phyloP scores from a whole-genome alignment of 2,797 vertebrate genomes.

The Gobionotothen gibberifrons region DNA sequence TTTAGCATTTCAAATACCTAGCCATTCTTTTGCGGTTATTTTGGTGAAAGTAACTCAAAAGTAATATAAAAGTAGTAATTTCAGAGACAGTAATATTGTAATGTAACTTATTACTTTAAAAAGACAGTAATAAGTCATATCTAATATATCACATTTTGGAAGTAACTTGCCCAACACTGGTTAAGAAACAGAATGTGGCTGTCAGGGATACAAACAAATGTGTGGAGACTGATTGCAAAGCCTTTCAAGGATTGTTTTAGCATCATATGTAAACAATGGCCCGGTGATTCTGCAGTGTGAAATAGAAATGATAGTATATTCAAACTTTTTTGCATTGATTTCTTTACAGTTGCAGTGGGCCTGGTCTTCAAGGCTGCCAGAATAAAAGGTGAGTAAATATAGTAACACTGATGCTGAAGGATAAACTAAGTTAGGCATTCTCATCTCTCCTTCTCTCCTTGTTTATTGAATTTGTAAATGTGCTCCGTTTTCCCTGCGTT shows the following conservation, averaged over 20 bases:
- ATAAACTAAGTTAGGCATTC: not conserved
- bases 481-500: constrained; percentile 22
- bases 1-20: too few species aligned
- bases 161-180: too few species aligned
- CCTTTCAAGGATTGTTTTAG: constrained; percentile 4
- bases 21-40: too few species aligned
- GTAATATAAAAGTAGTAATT: too few species aligned
- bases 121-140: too few species aligned
- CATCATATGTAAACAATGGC: not conserved
- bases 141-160: too few species aligned
- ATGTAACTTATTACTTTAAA: too few species aligned
- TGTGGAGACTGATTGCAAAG: constrained; percentile 7
- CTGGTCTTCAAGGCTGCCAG: constrained; percentile 88
- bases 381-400: constrained; percentile 77
- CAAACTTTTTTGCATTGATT: constrained; percentile 27
- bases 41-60: too few species aligned
- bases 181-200: constrained; percentile 8
- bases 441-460: not conserved
- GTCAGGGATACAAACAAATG: not conserved
- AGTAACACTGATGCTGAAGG: not conserved
- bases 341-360: constrained; percentile 88
- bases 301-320: not conserved
- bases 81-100: too few species aligned
- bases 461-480: constrained; percentile 19
- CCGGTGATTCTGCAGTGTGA: constrained; percentile 9